Conservation (phyloP, 1,140 invertebrate genomes). For the Pogonus chalceus region DNA sequence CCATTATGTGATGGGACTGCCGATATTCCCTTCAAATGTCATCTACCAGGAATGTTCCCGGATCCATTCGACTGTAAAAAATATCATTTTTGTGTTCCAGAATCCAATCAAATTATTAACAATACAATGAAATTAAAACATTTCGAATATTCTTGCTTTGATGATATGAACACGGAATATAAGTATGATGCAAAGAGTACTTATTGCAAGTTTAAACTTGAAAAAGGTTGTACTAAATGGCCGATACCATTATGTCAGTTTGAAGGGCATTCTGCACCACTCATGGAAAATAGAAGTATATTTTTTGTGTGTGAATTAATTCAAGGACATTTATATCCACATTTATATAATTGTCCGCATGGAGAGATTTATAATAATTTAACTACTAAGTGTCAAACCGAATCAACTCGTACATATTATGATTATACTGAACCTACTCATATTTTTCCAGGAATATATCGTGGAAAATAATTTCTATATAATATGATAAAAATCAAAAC, state of each 20-base stretch:
- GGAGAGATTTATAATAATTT: conserved; percentile 9
- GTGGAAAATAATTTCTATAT: too few relatives aligned
- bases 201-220: conserved; percentile 11
- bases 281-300: conserved; percentile 14
- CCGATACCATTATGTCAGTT: conserved; percentile 12
- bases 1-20: not conserved
- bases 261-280: conserved; percentile 11
- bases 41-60: conserved; percentile 34
- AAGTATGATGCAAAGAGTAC: conserved; percentile 13
- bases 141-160: conserved; percentile 6
- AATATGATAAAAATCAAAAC: too few relatives aligned
- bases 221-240: conserved; percentile 11
- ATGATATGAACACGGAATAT: not conserved
- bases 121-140: not conserved
- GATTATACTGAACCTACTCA: too few relatives aligned
- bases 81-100: conserved; percentile 37
- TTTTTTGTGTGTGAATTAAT: conserved; percentile 16
- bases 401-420: too few relatives aligned
- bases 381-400: not conserved
- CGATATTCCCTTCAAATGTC: conserved; percentile 9
- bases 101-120: not conserved
- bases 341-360: conserved; percentile 15
- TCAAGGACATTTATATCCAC: conserved; percentile 9
- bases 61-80: conserved; percentile 37
- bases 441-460: too few relatives aligned